These are phyloP conservation scores for Meandrina meandrites DNA, from an alignment of 92 coral and sea anemone genomes.

Conservation along the genomic window DNA sequence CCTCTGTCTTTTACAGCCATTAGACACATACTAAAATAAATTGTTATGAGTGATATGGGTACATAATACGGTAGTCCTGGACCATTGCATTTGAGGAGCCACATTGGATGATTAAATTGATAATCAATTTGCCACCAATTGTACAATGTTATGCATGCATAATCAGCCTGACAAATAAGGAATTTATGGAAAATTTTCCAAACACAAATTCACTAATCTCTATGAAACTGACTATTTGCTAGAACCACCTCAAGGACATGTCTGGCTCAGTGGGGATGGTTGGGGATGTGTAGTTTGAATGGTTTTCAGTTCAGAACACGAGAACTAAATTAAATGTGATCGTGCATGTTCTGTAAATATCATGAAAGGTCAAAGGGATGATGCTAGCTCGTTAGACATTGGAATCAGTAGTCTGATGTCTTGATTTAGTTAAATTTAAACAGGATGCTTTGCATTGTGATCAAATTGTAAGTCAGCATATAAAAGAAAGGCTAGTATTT, in stretches of 20 bases:
- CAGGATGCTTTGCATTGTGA: neutral
- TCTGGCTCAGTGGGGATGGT: neutral
- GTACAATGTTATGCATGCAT: neutral
- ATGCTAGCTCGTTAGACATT: neutral
- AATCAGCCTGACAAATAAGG: neutral
- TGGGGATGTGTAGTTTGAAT: neutral
- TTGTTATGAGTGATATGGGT: neutral
- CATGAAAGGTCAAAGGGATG: neutral
- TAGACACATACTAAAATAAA: neutral
- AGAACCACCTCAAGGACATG: neutral
- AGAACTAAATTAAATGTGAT: neutral
- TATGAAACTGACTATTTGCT: neutral
- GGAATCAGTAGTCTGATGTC: neutral
- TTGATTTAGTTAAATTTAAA: neutral
- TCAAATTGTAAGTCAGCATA: too few species aligned
- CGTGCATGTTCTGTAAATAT: neutral
- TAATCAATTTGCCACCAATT: neutral
- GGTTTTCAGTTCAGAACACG: too few species aligned
- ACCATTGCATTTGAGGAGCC: neutral
- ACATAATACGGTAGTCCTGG: neutral
- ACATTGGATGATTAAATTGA: neutral
- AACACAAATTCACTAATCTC: neutral
- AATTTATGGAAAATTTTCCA: neutral
- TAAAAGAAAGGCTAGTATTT: neutral
- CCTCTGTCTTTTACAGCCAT: neutral